phyloP scores from a whole-genome alignment of 2,888 invertebrate species.

The Eudasyphora cyanicolor region DNA sequence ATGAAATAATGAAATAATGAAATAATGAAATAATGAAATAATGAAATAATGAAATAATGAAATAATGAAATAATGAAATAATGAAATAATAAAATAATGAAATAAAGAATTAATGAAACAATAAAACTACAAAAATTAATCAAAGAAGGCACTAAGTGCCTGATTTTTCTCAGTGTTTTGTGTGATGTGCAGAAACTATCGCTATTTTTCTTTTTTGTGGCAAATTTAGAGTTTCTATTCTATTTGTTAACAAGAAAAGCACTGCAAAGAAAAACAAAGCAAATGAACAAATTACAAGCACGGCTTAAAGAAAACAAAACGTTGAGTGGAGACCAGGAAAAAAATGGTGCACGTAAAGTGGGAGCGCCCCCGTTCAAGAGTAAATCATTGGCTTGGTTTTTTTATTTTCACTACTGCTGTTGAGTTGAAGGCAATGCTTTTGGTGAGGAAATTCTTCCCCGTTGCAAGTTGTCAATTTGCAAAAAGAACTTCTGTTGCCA shows the following conservation, averaged over 20 bases:
- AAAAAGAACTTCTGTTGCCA: neutral
- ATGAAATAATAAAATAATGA: conserved; percentile 17
- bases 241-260: conserved; percentile 36
- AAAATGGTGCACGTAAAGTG: conserved; percentile 61
- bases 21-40: conserved; percentile 42
- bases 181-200: no score
- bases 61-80: conserved; percentile 8
- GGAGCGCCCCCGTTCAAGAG: conserved; percentile 59
- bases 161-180: neutral
- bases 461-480: conserved; percentile 22
- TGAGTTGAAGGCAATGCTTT: neutral
- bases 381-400: conserved; percentile 34
- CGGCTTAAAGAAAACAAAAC: conserved; percentile 29
- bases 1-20: neutral
- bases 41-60: conserved; percentile 22
- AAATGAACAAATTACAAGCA: conserved; percentile 50
- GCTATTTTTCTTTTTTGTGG: conserved; percentile 9
- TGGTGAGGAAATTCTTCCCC: conserved; percentile 2
- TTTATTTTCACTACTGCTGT: no score
- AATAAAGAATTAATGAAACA: neutral
- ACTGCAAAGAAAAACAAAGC: conserved; percentile 20
- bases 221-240: conserved; percentile 14
- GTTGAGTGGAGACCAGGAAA: neutral
- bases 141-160: neutral
- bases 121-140: neutral